Conservation (phyloP, 2,113 vertebrate genomes). For the Rhinolophus sinicus region DNA sequence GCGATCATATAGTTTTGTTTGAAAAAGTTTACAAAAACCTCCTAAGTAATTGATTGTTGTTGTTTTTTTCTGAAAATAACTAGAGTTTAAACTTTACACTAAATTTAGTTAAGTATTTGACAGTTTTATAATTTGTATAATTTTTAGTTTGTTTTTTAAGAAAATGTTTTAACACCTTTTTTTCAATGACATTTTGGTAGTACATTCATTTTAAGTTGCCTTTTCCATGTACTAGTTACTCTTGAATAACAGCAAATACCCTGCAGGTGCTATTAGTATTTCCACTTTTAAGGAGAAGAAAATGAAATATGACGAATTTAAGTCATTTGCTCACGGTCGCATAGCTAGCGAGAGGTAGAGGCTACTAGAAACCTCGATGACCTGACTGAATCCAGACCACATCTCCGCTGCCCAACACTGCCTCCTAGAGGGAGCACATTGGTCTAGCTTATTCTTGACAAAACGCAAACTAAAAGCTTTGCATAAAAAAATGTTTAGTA, state of each 20-base stretch:
- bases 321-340: constrained; percentile 41
- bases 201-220: background rate
- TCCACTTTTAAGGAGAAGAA: constrained; percentile 8
- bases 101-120: background rate
- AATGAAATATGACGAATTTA: background rate
- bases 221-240: background rate
- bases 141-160: constrained; percentile 42
- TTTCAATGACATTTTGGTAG: background rate
- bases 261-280: background rate
- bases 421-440: constrained; percentile 16
- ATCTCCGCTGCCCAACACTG: constrained; percentile 32
- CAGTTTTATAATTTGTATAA: background rate
- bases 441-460: background rate
- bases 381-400: background rate
- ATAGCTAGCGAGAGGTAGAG: background rate
- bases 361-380: no score
- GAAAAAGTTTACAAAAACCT: constrained; percentile 20
- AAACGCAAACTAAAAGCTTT: background rate
- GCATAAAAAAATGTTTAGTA: background rate
- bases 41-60: background rate
- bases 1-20: background rate
- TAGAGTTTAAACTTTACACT: background rate
- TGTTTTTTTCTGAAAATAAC: background rate
- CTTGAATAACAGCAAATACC: constrained; percentile 12
- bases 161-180: background rate